A percentile compares a stretch with the other conserved stretches of the same genome.
phyloP scores from a whole-genome alignment of 2,888 invertebrate species.

The Cacoxenus indagator region DNA sequence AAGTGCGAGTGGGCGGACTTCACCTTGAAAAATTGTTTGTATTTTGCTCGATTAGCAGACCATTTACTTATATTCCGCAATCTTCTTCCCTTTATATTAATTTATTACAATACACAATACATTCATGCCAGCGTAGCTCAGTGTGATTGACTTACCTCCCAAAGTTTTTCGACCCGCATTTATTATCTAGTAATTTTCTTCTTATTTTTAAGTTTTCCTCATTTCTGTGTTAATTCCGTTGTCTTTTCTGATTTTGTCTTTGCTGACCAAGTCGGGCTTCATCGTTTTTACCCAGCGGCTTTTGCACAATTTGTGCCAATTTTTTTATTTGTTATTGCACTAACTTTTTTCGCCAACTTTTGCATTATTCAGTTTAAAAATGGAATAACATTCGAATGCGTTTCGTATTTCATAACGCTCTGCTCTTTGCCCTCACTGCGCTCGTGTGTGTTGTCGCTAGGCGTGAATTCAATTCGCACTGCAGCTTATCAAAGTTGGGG shows the following conservation, averaged over 20 bases:
- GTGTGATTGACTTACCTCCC: too few species aligned
- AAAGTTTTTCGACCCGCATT: too few species aligned
- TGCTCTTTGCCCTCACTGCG: background rate
- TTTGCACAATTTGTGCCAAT: background rate
- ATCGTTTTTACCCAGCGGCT: background rate
- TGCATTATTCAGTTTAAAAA: background rate
- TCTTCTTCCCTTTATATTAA: background rate
- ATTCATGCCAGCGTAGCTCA: too few species aligned
- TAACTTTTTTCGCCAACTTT: background rate
- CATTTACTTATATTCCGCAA: background rate
- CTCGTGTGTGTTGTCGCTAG: background rate
- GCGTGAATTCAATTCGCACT: too few species aligned
- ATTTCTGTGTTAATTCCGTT: background rate
- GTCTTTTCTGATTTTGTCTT: background rate
- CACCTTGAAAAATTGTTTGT: slow-evolving; percentile 10
- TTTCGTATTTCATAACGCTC: background rate
- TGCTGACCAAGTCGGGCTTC: background rate
- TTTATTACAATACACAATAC: too few species aligned
- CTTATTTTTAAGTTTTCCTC: too few species aligned
- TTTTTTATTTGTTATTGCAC: background rate
- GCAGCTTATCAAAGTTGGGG: too few species aligned
- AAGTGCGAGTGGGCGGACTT: background rate
- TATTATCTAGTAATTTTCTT: too few species aligned
- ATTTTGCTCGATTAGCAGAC: background rate
- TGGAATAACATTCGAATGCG: background rate